Evolutionary conservation across 2,113 vertebrate species (phyloP).

Genomic region (Petromus typicus): DNA sequence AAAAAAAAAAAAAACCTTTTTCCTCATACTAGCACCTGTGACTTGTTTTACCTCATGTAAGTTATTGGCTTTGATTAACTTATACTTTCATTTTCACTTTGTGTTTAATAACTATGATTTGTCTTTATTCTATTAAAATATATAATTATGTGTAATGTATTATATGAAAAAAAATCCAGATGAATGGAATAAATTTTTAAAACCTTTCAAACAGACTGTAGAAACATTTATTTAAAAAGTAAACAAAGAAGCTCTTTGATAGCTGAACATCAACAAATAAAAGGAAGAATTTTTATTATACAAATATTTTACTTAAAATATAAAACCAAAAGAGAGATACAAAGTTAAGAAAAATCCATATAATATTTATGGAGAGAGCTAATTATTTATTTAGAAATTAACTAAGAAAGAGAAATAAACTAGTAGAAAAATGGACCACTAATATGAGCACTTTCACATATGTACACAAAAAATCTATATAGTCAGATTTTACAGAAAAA

Average conservation of each 20-base stretch:
- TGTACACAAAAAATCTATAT: neutral
- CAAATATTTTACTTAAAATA: slow-evolving; percentile 32
- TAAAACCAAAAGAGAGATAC: neutral
- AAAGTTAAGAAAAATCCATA: neutral
- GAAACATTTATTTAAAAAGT: neutral
- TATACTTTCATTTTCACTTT: neutral
- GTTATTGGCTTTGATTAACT: neutral
- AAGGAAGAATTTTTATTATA: neutral
- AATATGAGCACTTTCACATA: neutral
- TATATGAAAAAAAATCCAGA: neutral
- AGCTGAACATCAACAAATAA: neutral
- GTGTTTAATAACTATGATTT: neutral
- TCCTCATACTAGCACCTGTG: neutral
- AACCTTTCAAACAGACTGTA: neutral
- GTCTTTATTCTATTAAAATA: neutral
- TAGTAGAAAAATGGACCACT: neutral
- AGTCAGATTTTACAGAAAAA: neutral
- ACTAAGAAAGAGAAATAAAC: neutral
- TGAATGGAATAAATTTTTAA: neutral
- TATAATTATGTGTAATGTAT: neutral
- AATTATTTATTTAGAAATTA: neutral
- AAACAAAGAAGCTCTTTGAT: neutral
- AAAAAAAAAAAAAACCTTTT: too few relatives aligned
- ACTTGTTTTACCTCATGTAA: neutral
- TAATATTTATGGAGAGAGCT: neutral